Evolutionary conservation across 2,888 invertebrate species (phyloP).

Genomic region (Galeopsomyia nigrocyanea): DNA sequence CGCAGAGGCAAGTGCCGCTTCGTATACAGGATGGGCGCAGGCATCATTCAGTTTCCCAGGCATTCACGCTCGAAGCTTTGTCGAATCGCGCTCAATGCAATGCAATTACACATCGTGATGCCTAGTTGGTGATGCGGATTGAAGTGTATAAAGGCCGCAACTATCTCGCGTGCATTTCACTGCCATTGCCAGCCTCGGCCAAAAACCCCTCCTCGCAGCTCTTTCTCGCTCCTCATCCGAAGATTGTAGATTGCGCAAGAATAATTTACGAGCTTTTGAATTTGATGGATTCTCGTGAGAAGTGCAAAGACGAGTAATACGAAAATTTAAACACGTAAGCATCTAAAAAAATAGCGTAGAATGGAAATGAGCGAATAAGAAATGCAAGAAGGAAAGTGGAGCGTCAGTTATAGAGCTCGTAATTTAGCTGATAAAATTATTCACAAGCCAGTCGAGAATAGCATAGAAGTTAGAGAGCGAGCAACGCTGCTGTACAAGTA

Average conservation of each 20-base stretch:
- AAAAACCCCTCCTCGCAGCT: no score
- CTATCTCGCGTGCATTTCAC: slow-evolving; percentile 11
- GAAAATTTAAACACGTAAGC: no score
- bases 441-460: slow-evolving; percentile 2
- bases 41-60: slow-evolving; percentile 11
- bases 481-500: no score
- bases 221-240: no score
- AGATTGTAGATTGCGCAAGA: no score
- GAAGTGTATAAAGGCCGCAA: not conserved
- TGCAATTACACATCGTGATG: not conserved
- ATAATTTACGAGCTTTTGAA: no score
- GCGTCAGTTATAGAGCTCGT: slow-evolving; percentile 4
- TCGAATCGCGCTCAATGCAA: not conserved
- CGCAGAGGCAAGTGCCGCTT: not conserved
- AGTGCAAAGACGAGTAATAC: no score
- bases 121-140: not conserved
- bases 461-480: not conserved
- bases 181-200: slow-evolving; percentile 5
- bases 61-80: not conserved
- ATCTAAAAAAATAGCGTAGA: no score
- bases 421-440: slow-evolving; percentile 28
- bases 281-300: no score
- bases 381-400: slow-evolving; percentile 23
- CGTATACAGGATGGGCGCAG: slow-evolving; percentile 17
- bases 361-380: not conserved